Evolutionary conservation across 2,888 invertebrate species (phyloP).

Genomic region (Amblyteles armatorius): DNA sequence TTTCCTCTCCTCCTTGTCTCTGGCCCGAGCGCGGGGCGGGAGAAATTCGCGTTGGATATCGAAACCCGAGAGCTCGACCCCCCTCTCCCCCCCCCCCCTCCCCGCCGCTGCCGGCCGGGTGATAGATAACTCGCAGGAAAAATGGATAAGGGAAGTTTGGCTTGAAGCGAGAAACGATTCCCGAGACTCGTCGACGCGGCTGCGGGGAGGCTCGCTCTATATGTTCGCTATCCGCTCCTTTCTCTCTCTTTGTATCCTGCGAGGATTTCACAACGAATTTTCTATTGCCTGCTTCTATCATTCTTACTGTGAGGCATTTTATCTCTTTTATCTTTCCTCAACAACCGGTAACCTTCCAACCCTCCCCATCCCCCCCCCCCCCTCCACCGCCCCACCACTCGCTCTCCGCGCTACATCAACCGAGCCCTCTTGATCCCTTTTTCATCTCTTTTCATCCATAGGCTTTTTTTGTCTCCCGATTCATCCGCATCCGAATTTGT

Average conservation of each 20-base stretch:
- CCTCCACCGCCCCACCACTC: background rate
- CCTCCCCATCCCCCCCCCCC: background rate
- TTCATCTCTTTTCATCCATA: constrained; percentile 16
- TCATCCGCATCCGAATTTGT: background rate
- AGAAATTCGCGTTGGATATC: constrained; percentile 24
- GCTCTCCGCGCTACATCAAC: background rate
- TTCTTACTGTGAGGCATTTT: constrained; percentile 20
- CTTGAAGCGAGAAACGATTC: constrained; percentile 67
- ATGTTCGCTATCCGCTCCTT: too few species aligned
- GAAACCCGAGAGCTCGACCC: constrained; percentile 11
- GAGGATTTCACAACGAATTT: constrained; percentile 65
- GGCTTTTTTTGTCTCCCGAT: constrained; percentile 12
- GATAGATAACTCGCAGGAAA: constrained; percentile 67
- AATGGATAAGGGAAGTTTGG: constrained; percentile 68
- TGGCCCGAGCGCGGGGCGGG: background rate
- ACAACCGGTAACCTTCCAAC: constrained; percentile 13
- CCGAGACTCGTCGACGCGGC: constrained; percentile 46
- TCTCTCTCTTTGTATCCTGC: constrained; percentile 35
- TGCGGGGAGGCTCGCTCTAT: constrained; percentile 36
- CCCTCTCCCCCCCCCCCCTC: too few species aligned
- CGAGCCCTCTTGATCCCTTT: background rate
- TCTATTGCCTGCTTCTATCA: constrained; percentile 55
- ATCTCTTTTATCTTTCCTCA: constrained; percentile 32
- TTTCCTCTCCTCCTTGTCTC: background rate
- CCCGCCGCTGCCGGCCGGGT: constrained; percentile 52